Base-by-base conservation (phyloP, 2,797 vertebrate species). In the Leptodactylus fallax region DNA sequence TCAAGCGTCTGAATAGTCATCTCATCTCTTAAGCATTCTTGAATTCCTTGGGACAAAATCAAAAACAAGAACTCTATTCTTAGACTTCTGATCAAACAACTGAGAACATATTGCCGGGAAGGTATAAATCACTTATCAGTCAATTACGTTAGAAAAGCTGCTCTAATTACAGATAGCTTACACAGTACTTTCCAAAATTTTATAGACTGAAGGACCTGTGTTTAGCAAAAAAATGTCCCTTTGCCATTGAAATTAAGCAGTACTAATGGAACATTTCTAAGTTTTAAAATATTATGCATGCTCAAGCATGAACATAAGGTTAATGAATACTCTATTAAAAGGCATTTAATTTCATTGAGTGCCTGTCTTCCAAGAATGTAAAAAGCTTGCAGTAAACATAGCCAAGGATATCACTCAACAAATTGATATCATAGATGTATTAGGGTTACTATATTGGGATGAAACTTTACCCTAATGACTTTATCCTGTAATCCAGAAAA, bases 391-490 rank as follows among this genome's bases (percentile, higher is more conserved):
- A 92, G 88, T 91, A 92, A 92, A 90, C 90, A 92, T 21, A 90
- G 88, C 86, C 92, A 93, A 92, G 92, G 87, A 78, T 82, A 90
- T 92, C 89, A 91, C 90, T 92, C 90, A 91, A 92, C 89, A 91
- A 93, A 90, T 87, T 92, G 88, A 91, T 91, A 91, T 92, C 91
- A 90, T 89, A 85, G 84, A 91, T 91, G 79, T 87, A 85, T 90
- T 90, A 88, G 53, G n/a, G 87, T 90, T 93, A 87, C 90, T 92
- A 74, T 91, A 90, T 91, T 89, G 88, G 91, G 83, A 89, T 69
- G 87, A 91, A 90, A 83, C 90, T 92, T 91, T 91, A 91, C 91
- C 90, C 89, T 90, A 21, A 0, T 91, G 74, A 84, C 83, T 92
- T 91, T 85, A 88, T 90, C 23, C 83, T 90, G 88, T 88, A 92